Conservation (phyloP, 2,113 vertebrate species). For the Solea senegalensis region DNA sequence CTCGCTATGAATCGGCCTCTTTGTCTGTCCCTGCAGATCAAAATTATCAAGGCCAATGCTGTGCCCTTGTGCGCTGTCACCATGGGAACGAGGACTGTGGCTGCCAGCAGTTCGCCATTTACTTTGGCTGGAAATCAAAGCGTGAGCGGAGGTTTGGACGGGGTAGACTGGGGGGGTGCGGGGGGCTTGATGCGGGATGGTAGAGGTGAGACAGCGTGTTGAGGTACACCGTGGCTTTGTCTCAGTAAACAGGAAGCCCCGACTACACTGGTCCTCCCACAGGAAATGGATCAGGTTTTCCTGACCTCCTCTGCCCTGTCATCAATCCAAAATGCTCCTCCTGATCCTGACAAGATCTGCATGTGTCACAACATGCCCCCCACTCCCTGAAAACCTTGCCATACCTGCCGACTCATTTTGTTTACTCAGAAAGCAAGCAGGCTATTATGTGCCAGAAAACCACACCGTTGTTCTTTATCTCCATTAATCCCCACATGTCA, state of each 20-base stretch:
- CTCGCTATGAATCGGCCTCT: slow-evolving; percentile 82
- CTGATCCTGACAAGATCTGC: slow-evolving; percentile 68
- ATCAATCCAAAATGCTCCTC: slow-evolving; percentile 51
- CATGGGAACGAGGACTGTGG: slow-evolving; percentile 69
- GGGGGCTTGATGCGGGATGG: slow-evolving; percentile 63
- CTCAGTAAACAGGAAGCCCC: slow-evolving; percentile 67
- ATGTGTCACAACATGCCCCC: slow-evolving; percentile 47
- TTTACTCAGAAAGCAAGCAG: slow-evolving; percentile 64
- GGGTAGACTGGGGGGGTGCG: slow-evolving; percentile 59
- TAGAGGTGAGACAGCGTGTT: slow-evolving; percentile 69
- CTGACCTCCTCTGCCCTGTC: slow-evolving; percentile 69
- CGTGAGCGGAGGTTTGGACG: slow-evolving; percentile 50
- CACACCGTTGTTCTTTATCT: slow-evolving; percentile 48
- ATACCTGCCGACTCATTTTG: slow-evolving; percentile 11
- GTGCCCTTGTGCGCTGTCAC: slow-evolving; percentile 68
- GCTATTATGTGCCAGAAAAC: slow-evolving; percentile 48
- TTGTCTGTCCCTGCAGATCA: slow-evolving; percentile 82
- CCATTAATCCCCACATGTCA: slow-evolving; percentile 29
- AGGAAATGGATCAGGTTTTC: slow-evolving; percentile 57
- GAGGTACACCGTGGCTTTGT: slow-evolving; percentile 64
- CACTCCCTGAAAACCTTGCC: slow-evolving; percentile 8
- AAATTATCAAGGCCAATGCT: slow-evolving; percentile 80
- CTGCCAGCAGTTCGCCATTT: slow-evolving; percentile 79
- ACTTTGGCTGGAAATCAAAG: slow-evolving; percentile 86
- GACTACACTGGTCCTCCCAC: slow-evolving; percentile 47